A percentile compares a stretch with the other conserved stretches of the same genome.
phyloP scores from a whole-genome alignment of 1,140 invertebrate species.

The Drosophila littoralis region DNA sequence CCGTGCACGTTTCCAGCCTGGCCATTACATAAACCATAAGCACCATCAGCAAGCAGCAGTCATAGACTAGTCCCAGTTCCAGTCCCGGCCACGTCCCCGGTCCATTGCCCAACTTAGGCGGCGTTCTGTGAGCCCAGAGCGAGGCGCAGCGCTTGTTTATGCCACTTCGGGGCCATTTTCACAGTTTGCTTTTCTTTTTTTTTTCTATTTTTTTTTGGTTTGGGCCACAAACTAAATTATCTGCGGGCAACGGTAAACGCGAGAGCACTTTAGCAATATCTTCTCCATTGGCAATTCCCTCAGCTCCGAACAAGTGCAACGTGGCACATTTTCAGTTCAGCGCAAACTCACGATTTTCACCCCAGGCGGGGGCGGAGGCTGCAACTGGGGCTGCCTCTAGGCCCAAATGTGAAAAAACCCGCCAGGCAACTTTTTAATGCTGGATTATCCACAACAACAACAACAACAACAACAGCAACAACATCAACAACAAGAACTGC shows the following conservation, averaged over 20 bases:
- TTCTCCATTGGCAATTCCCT: conserved; percentile 38
- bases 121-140: not conserved
- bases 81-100: not conserved
- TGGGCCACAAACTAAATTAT: conserved; percentile 59
- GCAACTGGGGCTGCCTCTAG: conserved; percentile 8
- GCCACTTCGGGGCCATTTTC: conserved; percentile 59
- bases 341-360: conserved; percentile 77
- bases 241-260: conserved; percentile 71
- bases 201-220: not conserved
- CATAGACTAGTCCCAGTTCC: conserved; percentile 7
- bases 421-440: conserved; percentile 72
- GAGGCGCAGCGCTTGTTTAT: conserved; percentile 38
- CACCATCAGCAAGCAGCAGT: conserved; percentile 29
- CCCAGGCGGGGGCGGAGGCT: conserved; percentile 37
- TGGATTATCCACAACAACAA: conserved; percentile 66
- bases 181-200: conserved; percentile 46
- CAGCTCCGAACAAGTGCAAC: conserved; percentile 69
- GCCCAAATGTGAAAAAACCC: conserved; percentile 35
- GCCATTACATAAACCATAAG: conserved; percentile 75
- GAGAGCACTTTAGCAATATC: conserved; percentile 41
- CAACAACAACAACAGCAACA: conserved; percentile 37
- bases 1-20: conserved; percentile 59
- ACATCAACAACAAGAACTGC: conserved; percentile 49
- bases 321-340: conserved; percentile 73
- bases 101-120: not conserved